Percentiles rank a stretch among this genome's conserved stretches.
Evolutionary conservation across 2,113 vertebrate genomes (phyloP).

Genomic region (Aviceda subcristata): DNA sequence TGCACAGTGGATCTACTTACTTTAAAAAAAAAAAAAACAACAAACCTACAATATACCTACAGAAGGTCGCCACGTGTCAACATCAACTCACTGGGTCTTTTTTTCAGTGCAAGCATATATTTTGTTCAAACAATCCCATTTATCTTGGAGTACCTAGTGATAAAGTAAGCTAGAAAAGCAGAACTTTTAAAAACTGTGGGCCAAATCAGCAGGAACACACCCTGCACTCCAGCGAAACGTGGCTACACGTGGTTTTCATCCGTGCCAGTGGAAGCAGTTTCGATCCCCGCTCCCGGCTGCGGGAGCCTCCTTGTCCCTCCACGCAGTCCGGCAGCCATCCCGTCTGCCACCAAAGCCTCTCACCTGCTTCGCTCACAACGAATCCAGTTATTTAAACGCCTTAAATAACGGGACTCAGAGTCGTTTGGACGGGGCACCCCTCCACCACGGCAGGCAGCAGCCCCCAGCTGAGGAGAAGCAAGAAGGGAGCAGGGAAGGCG

Average conservation of each 20-base stretch:
- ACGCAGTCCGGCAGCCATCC: neutral
- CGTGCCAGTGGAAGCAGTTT: neutral
- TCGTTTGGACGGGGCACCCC: neutral
- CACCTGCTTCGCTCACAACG: neutral
- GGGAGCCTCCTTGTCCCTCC: neutral
- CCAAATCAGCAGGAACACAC: neutral
- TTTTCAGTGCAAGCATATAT: neutral
- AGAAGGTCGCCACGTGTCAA: neutral
- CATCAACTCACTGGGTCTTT: neutral
- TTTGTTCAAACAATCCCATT: conserved; percentile 34
- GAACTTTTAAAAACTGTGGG: neutral
- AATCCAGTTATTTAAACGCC: neutral
- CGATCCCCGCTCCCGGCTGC: neutral
- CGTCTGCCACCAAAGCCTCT: neutral
- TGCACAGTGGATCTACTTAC: neutral
- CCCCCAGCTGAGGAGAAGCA: neutral
- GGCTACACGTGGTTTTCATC: neutral
- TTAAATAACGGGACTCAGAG: neutral
- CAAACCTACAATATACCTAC: neutral
- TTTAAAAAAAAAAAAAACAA: neutral
- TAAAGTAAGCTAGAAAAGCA: neutral
- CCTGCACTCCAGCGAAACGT: neutral
- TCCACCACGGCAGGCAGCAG: neutral
- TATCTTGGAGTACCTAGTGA: neutral
- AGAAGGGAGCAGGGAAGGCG: neutral